A percentile compares a stretch with the other conserved stretches of the same genome.
Evolutionary conservation across 2,797 vertebrate genomes (phyloP).

Genomic region (Pseudomugil gertrudae): DNA sequence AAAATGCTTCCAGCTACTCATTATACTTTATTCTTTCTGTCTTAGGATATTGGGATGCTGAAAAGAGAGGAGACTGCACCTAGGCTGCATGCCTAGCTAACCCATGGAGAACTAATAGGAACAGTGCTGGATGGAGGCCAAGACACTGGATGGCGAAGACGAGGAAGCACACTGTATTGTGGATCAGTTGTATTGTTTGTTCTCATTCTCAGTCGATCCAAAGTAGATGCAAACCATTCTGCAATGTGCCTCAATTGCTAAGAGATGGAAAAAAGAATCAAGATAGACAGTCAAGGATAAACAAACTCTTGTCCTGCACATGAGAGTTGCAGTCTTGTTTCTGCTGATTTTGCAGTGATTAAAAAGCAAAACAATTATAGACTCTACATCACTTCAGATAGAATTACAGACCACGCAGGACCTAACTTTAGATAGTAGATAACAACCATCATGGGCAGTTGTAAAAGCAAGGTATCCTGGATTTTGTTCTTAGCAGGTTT

Average conservation of each 20-base stretch:
- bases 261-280: constrained; percentile 76
- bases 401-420: constrained; percentile 52
- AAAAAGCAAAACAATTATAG: constrained; percentile 16
- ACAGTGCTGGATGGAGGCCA: constrained; percentile 73
- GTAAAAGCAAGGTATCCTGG: constrained; percentile 50
- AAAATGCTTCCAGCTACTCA: constrained; percentile 52
- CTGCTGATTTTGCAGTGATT: constrained; percentile 42
- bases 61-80: constrained; percentile 69
- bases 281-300: constrained; percentile 72
- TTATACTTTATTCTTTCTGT: constrained; percentile 66
- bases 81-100: constrained; percentile 67
- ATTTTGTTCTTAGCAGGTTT: constrained; percentile 69
- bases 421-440: constrained; percentile 50
- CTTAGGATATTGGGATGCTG: constrained; percentile 74
- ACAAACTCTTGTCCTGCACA: constrained; percentile 55
- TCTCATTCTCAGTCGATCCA: constrained; percentile 57
- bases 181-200: constrained; percentile 66
- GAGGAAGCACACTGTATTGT: constrained; percentile 66
- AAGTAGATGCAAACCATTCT: constrained; percentile 65
- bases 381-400: constrained; percentile 35
- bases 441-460: constrained; percentile 72
- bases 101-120: constrained; percentile 71
- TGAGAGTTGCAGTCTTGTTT: constrained; percentile 42
- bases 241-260: constrained; percentile 58
- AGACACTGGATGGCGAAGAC: constrained; percentile 76